Conservation (phyloP, 2,113 vertebrate genomes). For the Carettochelys insculpta region DNA sequence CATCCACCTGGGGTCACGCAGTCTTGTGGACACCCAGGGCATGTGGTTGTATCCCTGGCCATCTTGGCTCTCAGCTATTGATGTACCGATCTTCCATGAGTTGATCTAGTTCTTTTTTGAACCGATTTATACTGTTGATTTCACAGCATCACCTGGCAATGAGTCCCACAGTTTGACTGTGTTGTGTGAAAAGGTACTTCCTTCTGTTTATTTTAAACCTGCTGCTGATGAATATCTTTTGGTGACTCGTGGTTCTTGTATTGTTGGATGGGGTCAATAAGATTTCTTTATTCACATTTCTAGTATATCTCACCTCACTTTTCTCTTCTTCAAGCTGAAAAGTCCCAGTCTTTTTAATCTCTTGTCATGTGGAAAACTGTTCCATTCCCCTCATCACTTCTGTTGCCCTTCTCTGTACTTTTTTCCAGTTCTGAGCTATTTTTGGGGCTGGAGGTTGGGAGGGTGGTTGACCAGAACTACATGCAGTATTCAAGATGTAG, state of each 20-base stretch:
- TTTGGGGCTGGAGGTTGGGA: no score
- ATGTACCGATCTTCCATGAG: not conserved
- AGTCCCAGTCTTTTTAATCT: not conserved
- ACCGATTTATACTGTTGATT: not conserved
- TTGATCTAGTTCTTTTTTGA: not conserved
- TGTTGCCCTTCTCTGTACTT: not conserved
- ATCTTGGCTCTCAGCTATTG: not conserved
- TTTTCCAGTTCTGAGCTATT: not conserved
- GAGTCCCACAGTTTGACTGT: not conserved
- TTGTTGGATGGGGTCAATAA: not conserved
- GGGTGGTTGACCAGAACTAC: not conserved
- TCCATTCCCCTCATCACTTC: not conserved
- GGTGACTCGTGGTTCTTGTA: not conserved
- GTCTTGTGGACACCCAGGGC: not conserved
- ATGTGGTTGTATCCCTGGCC: not conserved
- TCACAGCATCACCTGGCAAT: not conserved
- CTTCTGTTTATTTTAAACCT: not conserved
- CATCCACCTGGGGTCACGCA: not conserved
- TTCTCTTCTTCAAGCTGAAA: not conserved
- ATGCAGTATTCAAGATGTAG: not conserved
- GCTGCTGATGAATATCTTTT: not conserved
- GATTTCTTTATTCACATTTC: not conserved
- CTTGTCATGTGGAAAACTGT: not conserved
- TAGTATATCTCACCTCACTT: not conserved
- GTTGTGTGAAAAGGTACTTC: not conserved